Percentiles rank a stretch among this genome's conserved stretches.
Conservation (phyloP, 2,888 invertebrate genomes). For the Caenorhabditis sp. region DNA sequence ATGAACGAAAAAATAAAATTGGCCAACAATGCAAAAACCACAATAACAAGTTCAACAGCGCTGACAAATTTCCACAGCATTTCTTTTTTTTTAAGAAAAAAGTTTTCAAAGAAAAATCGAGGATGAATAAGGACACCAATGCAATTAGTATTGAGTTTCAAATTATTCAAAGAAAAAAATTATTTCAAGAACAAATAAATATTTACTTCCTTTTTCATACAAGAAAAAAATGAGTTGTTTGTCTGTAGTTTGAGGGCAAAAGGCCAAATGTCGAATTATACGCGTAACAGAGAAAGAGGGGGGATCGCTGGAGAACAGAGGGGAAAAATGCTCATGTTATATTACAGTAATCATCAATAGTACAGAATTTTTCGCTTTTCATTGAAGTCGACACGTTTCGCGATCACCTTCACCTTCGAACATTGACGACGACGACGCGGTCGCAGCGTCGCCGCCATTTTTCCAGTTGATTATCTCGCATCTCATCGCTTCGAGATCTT, state of each 20-base stretch:
- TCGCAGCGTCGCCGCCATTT: constrained; percentile 21
- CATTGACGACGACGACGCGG: too few species aligned
- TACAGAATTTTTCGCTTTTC: neutral
- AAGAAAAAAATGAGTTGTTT: too few species aligned
- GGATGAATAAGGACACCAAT: too few species aligned
- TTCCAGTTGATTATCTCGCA: constrained; percentile 13
- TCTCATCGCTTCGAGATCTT: constrained; percentile 32
- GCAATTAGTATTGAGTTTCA: too few species aligned
- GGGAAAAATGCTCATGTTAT: neutral
- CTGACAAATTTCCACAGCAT: neutral
- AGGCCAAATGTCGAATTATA: neutral
- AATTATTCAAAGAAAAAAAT: too few species aligned
- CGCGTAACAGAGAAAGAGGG: neutral
- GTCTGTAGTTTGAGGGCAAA: too few species aligned
- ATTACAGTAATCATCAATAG: neutral
- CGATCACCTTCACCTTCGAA: constrained; percentile 38
- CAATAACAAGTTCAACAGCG: neutral
- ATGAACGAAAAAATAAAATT: neutral
- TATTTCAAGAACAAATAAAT: too few species aligned
- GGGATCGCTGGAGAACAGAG: neutral
- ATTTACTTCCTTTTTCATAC: too few species aligned
- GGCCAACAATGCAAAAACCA: neutral
- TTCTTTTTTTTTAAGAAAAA: too few species aligned
- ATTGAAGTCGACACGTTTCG: constrained; percentile 37
- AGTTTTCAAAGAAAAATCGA: too few species aligned